Base-by-base conservation (phyloP, 2,113 vertebrate genomes). In the Arothron firmamentum region DNA sequence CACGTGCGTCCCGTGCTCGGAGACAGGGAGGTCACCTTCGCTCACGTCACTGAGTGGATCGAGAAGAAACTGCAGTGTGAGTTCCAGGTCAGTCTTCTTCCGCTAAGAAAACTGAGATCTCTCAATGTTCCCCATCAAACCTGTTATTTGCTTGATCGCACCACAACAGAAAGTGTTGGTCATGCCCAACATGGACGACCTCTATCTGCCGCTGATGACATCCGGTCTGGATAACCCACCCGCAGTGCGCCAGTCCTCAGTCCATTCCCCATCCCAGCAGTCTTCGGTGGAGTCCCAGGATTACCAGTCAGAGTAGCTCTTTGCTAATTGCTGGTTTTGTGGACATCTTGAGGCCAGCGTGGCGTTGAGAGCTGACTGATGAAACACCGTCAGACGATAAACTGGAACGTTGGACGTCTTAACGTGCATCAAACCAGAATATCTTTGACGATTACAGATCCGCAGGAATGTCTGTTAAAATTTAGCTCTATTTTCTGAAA, bases 161-260 rank as follows among this genome's bases (percentile, higher is more conserved):
- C 45, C 4, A 52, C 14, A 67, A 76, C 85, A 94, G 94, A 94
- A 94, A 88, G 88, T 93, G 47, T 70, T 94, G 74, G 93, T 94
- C 73, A 94, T 94, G 93, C 94, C 93, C 50, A 94, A 95, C 77
- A 95, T 94, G 93, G 92, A 94, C 0, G 93, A 94, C 69, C 81
- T 94, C 15, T 91, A 93, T 75, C 66, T 94, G 43, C 92, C 93
- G 13, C 88, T 95, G 79, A 95, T 94, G 94, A 76, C 85, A 46
- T 90, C 93, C 0, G 87, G 88, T 34, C 77, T 92, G 79, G 91
- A 93, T 4, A 82, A 82, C 42, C 74, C 76, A 11, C 58, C 92
- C 41, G 67, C 85, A 10, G 84, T 86, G 0, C 78, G 68, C 14
- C 90, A 78, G 7, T 90, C 82, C 53, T 88, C 92, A 65, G 47